Evolutionary conservation across 2,797 vertebrate genomes (phyloP), one percentile per base, ranked within the genome.

Genomic region (Bucorvus abyssinicus): DNA sequence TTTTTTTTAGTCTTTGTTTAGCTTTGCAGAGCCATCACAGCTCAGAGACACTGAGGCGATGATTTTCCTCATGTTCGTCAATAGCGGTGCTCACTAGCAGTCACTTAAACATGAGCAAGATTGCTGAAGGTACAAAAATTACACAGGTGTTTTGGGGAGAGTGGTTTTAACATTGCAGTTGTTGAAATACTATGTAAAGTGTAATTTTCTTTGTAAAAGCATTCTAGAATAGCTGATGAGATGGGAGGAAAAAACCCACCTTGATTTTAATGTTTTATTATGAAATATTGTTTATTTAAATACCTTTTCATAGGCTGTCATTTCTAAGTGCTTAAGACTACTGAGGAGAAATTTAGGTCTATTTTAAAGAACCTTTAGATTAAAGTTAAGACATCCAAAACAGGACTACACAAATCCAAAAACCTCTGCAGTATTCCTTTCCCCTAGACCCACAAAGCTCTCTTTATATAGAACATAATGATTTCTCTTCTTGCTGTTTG

Each of bases 401-500:
- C 7, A 27, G 32, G 15, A 61, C 18, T 68, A 71, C 9, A 59
- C 13, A 61, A 69, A 77, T 84, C 16, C 11, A 32, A 42, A 92
- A 45, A 13, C 3, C 8, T 76, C 13, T 50, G 30, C 32, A 75
- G 10, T 55, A 78, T 8, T 94, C 34, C 14, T 78, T 4, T 85
- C 6, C 56, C 20, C 26, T 80, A 63, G 49, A 74, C 26, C 21
- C 30, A 27, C 18, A 2, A 90, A 61, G 11, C 14, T 53, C 7
- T 76, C 8, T n/a, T 84, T 42, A 15, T 87, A 10, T 47, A 42
- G 44, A 84, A 38, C 8, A 18, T 94, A 84, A 82, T 67, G 16
- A 57, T 93, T 89, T 82, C 20, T 94, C 91, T 95, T 95, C 93
- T 90, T 97, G 6, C 84, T 86, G 8, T 89, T 85, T 95, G 52